Conservation (phyloP, 2,888 invertebrate genomes). For the Cantharis rufa region DNA sequence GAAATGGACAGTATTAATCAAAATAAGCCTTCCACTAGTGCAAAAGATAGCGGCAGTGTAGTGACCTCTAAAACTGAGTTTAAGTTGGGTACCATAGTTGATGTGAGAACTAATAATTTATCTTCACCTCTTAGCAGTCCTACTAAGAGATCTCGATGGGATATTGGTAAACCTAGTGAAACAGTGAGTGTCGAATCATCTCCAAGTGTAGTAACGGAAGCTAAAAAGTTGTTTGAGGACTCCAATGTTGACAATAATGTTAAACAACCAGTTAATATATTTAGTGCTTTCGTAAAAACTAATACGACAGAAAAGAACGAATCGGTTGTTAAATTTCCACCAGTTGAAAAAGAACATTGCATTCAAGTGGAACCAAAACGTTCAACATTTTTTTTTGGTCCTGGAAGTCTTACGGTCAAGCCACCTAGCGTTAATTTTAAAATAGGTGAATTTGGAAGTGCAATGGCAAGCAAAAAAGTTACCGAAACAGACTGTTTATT, state of each 20-base stretch:
- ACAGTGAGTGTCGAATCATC: constrained; percentile 15
- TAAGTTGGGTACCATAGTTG: constrained; percentile 45
- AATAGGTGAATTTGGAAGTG: not conserved
- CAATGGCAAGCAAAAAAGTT: not conserved
- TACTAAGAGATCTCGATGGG: constrained; percentile 56
- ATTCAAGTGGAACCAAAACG: not conserved
- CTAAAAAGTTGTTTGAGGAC: not conserved
- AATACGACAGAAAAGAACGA: not conserved
- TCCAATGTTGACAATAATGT: not conserved
- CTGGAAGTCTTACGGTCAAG: constrained; percentile 55
- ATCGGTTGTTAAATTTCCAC: not conserved
- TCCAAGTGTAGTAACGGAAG: not conserved
- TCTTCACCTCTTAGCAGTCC: constrained; percentile 29
- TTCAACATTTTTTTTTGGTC: constrained; percentile 56
- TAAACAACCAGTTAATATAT: not conserved
- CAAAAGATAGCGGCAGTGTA: not conserved
- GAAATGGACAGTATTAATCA: constrained; percentile 23
- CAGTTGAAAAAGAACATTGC: not conserved
- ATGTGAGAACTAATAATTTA: constrained; percentile 44
- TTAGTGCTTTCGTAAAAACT: not conserved
- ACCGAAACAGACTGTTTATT: not conserved
- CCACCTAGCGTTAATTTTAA: constrained; percentile 35
- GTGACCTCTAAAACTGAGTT: constrained; percentile 33
- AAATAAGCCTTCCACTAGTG: constrained; percentile 33
- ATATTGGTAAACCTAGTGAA: constrained; percentile 53